phyloP scores from a whole-genome alignment of 1,140 invertebrate genomes.

The Polyergus mexicanus region DNA sequence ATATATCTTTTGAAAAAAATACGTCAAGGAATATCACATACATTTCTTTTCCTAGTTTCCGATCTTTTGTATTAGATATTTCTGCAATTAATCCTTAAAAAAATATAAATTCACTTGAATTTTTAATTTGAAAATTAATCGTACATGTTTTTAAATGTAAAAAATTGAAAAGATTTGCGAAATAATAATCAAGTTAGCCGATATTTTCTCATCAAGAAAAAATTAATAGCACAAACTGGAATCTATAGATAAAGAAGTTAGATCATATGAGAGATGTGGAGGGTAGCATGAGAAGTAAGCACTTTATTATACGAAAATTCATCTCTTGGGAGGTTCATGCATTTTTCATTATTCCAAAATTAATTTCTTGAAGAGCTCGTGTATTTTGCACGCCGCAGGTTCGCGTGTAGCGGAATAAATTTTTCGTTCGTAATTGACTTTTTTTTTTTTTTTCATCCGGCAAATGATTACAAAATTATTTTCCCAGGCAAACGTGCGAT shows the following conservation, averaged over 20 bases:
- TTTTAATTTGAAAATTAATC: neutral
- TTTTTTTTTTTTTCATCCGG: neutral
- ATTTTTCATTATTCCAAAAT: constrained; percentile 17
- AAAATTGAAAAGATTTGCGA: neutral
- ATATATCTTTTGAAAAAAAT: neutral
- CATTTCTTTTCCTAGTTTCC: neutral
- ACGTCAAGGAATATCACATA: neutral
- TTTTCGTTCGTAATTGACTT: constrained; percentile 4
- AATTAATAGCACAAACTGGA: neutral
- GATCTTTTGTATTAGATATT: neutral
- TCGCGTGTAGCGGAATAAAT: neutral
- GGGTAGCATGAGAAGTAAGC: neutral
- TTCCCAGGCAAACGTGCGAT: neutral
- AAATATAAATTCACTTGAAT: neutral
- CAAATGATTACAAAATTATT: neutral
- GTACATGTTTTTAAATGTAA: neutral
- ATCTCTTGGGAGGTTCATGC: neutral
- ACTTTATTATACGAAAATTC: constrained; percentile 9
- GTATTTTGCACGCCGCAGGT: constrained; percentile 12
- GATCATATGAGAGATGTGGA: neutral
- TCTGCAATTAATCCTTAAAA: neutral
- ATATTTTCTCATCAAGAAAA: neutral
- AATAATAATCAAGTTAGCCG: neutral
- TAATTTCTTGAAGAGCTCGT: constrained; percentile 1
- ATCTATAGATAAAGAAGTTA: neutral